A percentile compares a stretch with the other conserved stretches of the same genome.
phyloP scores from a whole-genome alignment of 2,888 invertebrate species.

The Pasiphila rectangulata region DNA sequence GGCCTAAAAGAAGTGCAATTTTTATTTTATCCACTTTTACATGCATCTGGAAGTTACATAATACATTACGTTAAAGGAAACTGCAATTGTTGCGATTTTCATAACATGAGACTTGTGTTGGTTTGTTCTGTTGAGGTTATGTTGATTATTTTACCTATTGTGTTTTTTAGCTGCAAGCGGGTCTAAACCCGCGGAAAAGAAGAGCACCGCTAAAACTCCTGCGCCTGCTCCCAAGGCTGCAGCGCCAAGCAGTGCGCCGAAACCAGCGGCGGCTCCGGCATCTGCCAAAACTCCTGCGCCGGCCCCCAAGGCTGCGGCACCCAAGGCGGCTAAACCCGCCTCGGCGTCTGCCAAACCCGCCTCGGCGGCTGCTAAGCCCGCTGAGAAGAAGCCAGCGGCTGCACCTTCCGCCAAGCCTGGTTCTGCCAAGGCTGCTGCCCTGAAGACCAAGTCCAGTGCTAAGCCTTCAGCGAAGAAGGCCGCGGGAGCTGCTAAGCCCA shows the following conservation, averaged over 20 bases:
- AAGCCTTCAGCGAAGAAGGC: conserved; percentile 77
- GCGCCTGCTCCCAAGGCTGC: conserved; percentile 71
- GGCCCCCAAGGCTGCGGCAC: conserved; percentile 73
- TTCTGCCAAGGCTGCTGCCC: conserved; percentile 74
- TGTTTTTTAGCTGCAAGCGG: conserved; percentile 55
- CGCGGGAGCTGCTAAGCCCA: conserved; percentile 70
- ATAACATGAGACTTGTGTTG: background rate
- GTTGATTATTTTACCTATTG: conserved; percentile 14
- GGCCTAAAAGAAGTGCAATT: background rate
- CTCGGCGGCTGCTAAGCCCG: conserved; percentile 69
- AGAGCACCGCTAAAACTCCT: conserved; percentile 67
- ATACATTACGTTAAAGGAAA: too few relatives aligned
- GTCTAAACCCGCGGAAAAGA: conserved; percentile 73
- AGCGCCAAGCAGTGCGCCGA: conserved; percentile 52
- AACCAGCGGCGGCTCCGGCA: conserved; percentile 64
- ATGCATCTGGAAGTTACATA: too few relatives aligned
- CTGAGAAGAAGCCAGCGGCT: conserved; percentile 66
- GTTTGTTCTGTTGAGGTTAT: conserved; percentile 45
- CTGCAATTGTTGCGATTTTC: too few relatives aligned
- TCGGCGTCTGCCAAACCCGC: too few relatives aligned
- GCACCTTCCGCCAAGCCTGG: conserved; percentile 76
- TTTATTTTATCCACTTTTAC: too few relatives aligned
- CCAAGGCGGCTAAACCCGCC: conserved; percentile 70
- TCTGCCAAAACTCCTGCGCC: conserved; percentile 66
- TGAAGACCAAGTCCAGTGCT: conserved; percentile 75